Percentiles rank a stretch among this genome's conserved stretches.
Evolutionary conservation across 1,140 invertebrate genomes (phyloP).

Genomic region (Aphelenchoides avenae): DNA sequence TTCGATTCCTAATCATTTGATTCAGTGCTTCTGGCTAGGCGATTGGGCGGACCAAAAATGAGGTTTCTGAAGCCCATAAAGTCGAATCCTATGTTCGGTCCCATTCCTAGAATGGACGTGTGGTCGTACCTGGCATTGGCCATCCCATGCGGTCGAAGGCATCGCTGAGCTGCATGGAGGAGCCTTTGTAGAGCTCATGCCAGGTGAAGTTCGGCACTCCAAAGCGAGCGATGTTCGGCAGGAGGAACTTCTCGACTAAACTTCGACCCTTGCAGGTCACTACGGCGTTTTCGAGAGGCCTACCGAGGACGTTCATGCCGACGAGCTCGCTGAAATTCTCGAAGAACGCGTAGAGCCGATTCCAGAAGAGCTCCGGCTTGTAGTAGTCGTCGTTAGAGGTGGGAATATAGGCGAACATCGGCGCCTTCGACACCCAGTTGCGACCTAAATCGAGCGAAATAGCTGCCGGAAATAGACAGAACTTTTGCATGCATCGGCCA

Average conservation of each 20-base stretch:
- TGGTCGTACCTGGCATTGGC: conserved; percentile 10
- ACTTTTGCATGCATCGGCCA: too few species aligned
- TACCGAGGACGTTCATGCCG: conserved; percentile 12
- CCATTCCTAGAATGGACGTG: too few species aligned
- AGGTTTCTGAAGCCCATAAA: too few species aligned
- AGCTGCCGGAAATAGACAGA: too few species aligned
- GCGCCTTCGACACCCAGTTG: conserved; percentile 15
- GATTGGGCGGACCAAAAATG: too few species aligned
- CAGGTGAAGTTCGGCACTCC: conserved; percentile 19
- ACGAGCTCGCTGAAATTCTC: conserved; percentile 12
- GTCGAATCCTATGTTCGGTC: too few species aligned
- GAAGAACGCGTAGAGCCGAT: conserved; percentile 15
- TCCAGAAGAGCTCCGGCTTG: not conserved
- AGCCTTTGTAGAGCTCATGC: conserved; percentile 5
- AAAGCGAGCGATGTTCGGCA: conserved; percentile 22
- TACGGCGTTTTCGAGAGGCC: not conserved
- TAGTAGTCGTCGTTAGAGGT: conserved; percentile 1
- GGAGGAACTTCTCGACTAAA: conserved; percentile 11
- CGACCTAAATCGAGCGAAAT: conserved; percentile 9
- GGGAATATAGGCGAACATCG: conserved; percentile 16
- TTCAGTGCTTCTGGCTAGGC: too few species aligned
- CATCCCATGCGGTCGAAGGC: conserved; percentile 16
- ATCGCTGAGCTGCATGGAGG: conserved; percentile 10
- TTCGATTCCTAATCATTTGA: not conserved
- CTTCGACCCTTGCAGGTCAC: not conserved